Evolutionary conservation across 2,113 vertebrate species (phyloP), one percentile per base, ranked within the genome.

Genomic region (Cricetomys ansorgei): DNA sequence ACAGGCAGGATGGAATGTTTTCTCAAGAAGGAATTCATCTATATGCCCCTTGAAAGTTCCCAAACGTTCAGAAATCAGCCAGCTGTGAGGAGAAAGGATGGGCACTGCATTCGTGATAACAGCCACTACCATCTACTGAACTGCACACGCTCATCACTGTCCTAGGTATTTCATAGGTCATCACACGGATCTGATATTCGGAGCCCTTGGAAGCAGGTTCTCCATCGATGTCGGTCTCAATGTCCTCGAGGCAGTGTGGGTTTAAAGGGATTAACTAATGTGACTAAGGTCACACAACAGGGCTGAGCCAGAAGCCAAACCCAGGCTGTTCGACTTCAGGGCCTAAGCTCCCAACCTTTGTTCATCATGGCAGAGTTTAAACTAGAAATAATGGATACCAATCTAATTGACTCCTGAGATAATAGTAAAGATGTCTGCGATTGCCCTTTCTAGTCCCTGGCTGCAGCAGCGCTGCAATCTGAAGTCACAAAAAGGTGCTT

Each of bases 1-100:
- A 62, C 0, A 83, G 16, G 48, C 10, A 50, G 19, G n/a, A 62
- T 40, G 25, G 5, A 65, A 59, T 70, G 43, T 50, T 76, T 92
- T 94, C 81, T 94, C 70, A 73, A 94, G 76, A 73, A 75, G 64
- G 92, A 75, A n/a, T 64, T 89, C 43, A 76, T 25, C 16, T 31
- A 62, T 0, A 76, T 17, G 59, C 10, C 48, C 29, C 45, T 89
- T 92, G 37, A 25, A 91, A 95, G 72, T 75, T 37, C 34, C 89
- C 17, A 69, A 53, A 83, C 72, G 45, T 91, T 67, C n/a, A 91
- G 50, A 45, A 89, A 72, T 53, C 50, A 40, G 64, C 27, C 29
- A 87, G 34, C 67, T 62, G 13, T 53, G 29, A 50, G 57, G 31
- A 27, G 17, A 72, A 67, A 1, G n/a, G 3, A 73, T 4, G 25